Evolutionary conservation across 2,113 vertebrate genomes (phyloP).

Genomic region (Aix galericulata): DNA sequence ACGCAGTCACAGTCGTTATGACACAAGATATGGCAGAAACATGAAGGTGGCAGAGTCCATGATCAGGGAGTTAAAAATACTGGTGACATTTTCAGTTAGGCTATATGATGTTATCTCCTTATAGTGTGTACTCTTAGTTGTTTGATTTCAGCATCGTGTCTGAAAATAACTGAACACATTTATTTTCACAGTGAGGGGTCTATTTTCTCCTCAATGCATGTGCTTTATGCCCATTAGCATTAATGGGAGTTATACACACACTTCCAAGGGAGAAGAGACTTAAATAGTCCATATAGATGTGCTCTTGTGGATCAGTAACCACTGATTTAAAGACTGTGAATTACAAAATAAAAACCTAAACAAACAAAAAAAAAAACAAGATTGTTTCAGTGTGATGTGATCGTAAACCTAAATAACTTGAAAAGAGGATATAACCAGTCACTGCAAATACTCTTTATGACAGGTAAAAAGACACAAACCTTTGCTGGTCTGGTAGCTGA

Average conservation of each 20-base stretch:
- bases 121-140: constrained; percentile 56
- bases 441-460: not conserved
- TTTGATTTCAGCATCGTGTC: constrained; percentile 70
- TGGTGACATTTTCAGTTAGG: constrained; percentile 56
- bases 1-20: not conserved
- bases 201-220: constrained; percentile 68
- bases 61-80: constrained; percentile 62
- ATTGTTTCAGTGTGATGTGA: not conserved
- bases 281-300: constrained; percentile 44
- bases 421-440: not conserved
- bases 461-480: not conserved
- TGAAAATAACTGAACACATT: constrained; percentile 73
- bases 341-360: not conserved
- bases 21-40: not conserved
- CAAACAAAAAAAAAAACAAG: not conserved
- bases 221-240: constrained; percentile 73
- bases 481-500: not conserved
- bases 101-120: constrained; percentile 57
- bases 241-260: constrained; percentile 58
- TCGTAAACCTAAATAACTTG: constrained; percentile 10
- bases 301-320: constrained; percentile 34
- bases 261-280: constrained; percentile 47
- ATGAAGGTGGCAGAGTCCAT: not conserved
- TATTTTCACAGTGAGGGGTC: constrained; percentile 81
- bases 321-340: constrained; percentile 7